Conservation (phyloP, 2,888 invertebrate species). For the Liodrosophila aerea region DNA sequence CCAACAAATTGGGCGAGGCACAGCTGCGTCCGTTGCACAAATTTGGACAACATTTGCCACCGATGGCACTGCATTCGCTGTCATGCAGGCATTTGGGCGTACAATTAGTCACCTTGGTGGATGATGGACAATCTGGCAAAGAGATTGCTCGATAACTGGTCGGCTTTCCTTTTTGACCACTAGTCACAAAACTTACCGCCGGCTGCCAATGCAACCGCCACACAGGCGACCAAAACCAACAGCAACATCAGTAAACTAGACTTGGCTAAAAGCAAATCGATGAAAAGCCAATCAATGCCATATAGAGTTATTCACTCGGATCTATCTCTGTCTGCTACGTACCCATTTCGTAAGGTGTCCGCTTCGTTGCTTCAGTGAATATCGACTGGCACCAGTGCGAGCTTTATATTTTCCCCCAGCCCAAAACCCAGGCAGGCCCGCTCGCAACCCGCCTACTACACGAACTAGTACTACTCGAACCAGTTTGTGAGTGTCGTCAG, state of each 20-base stretch:
- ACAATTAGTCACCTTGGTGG: slow-evolving; percentile 86
- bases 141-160: background rate
- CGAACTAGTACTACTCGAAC: slow-evolving; percentile 35
- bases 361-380: slow-evolving; percentile 45
- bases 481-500: slow-evolving; percentile 43
- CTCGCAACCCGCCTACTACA: slow-evolving; percentile 34
- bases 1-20: slow-evolving; percentile 82
- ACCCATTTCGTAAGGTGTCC: slow-evolving; percentile 48
- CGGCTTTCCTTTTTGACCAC: slow-evolving; percentile 9
- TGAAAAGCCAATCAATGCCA: no score
- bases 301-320: background rate
- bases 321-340: slow-evolving; percentile 4
- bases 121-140: slow-evolving; percentile 85
- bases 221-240: slow-evolving; percentile 52
- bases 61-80: slow-evolving; percentile 86
- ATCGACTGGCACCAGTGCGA: slow-evolving; percentile 47
- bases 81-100: slow-evolving; percentile 87
- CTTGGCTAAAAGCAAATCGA: slow-evolving; percentile 32
- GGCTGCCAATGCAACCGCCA: slow-evolving; percentile 54
- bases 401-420: slow-evolving; percentile 57
- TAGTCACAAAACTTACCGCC: slow-evolving; percentile 58
- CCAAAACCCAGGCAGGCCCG: slow-evolving; percentile 5
- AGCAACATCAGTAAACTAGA: slow-evolving; percentile 43
- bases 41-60: slow-evolving; percentile 88
- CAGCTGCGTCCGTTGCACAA: slow-evolving; percentile 88